These are phyloP conservation scores for Chrysomela aeneicollis DNA, from an alignment of 2,888 invertebrate species.

Conservation along the genomic window DNA sequence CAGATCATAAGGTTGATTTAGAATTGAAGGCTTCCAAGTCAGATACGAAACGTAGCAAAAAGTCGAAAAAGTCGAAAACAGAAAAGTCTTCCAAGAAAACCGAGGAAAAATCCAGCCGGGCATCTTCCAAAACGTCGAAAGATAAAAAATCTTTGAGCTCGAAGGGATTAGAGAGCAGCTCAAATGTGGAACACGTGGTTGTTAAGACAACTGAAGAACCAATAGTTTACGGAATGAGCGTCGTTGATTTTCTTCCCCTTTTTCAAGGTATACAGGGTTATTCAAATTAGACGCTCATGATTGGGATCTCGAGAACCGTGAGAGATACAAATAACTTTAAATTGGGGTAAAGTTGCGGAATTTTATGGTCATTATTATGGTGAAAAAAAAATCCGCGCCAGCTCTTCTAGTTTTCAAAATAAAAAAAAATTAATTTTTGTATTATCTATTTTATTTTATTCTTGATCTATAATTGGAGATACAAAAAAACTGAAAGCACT, in stretches of 20 bases:
- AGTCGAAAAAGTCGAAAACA: neutral
- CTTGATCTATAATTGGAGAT: too few relatives aligned
- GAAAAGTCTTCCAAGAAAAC: conserved; percentile 10
- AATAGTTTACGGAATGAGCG: conserved; percentile 45
- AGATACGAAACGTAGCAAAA: neutral
- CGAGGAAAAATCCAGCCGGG: neutral
- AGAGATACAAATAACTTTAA: too few relatives aligned
- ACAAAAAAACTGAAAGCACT: too few relatives aligned
- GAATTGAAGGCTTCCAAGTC: conserved; percentile 20
- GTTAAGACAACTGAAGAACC: neutral
- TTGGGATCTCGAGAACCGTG: too few relatives aligned
- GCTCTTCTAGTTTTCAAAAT: too few relatives aligned
- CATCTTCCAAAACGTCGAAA: conserved; percentile 23
- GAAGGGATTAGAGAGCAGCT: neutral
- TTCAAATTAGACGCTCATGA: too few relatives aligned
- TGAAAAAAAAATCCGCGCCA: too few relatives aligned
- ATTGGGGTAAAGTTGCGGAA: too few relatives aligned
- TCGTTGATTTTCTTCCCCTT: conserved; percentile 47
- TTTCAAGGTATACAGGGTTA: conserved; percentile 39
- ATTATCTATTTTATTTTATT: too few relatives aligned
- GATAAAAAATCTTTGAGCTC: conserved; percentile 15
- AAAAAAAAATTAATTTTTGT: too few relatives aligned
- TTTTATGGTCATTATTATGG: too few relatives aligned
- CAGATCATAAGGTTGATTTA: conserved; percentile 42
- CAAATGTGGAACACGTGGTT: neutral